Conservation (phyloP, 1,140 invertebrate genomes). For the Steinernema khuongi region DNA sequence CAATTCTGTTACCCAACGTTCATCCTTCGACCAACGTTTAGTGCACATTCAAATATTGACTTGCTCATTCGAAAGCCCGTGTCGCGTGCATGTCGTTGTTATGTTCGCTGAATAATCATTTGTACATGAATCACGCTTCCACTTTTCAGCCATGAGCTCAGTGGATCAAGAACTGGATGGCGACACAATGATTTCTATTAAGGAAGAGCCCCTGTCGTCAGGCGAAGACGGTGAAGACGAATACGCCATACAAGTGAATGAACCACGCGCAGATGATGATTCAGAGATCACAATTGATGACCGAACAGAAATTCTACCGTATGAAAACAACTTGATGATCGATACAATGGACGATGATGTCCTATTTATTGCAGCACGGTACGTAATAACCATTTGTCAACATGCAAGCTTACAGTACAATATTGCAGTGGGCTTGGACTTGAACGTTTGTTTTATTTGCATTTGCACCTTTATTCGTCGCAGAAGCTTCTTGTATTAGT, state of each 20-base stretch:
- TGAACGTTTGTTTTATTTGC: slow-evolving; percentile 50
- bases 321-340: not conserved
- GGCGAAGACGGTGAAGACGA: not conserved
- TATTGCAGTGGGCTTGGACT: slow-evolving; percentile 46
- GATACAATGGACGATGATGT: not conserved
- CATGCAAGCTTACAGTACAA: not conserved
- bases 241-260: not conserved
- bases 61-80: no score
- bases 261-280: not conserved
- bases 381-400: not conserved
- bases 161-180: no score
- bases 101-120: no score
- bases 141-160: not conserved
- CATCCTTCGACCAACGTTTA: no score
- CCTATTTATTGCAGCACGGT: not conserved
- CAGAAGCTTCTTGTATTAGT: slow-evolving; percentile 44
- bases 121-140: no score
- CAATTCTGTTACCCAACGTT: no score
- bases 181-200: not conserved
- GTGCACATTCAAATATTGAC: no score
- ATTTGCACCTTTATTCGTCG: slow-evolving; percentile 52
- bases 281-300: not conserved
- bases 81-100: no score
- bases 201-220: not conserved
- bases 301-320: not conserved